Conservation (phyloP, 2,888 invertebrate genomes). For the Odontothrips loti region DNA sequence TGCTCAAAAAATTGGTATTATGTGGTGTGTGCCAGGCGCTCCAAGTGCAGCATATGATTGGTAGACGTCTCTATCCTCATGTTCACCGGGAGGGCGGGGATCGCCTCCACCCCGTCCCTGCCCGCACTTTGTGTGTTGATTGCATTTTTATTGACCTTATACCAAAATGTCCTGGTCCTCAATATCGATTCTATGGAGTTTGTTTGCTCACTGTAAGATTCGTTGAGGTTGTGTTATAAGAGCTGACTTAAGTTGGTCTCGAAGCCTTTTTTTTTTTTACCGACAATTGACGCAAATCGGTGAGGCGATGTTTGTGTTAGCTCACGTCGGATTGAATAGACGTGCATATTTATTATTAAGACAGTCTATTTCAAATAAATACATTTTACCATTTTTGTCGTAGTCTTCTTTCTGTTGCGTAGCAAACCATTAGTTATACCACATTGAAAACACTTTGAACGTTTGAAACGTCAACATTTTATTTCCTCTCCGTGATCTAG, state of each 20-base stretch:
- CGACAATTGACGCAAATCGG: background rate
- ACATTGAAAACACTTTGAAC: no score
- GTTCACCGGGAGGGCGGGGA: background rate
- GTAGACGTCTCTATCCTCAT: background rate
- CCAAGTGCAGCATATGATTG: background rate
- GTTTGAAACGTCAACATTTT: no score
- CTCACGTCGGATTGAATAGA: background rate
- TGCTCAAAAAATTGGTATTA: background rate
- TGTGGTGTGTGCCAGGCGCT: background rate
- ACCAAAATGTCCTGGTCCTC: background rate
- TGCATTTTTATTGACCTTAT: background rate
- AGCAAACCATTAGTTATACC: no score
- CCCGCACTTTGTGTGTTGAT: background rate
- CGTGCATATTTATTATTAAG: background rate
- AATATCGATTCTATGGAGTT: background rate
- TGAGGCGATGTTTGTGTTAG: background rate
- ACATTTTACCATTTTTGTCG: background rate
- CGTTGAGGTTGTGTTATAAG: background rate
- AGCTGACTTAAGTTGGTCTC: background rate
- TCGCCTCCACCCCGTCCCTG: background rate
- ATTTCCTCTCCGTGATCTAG: no score
- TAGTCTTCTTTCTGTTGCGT: background rate
- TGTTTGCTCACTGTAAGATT: constrained; percentile 7
- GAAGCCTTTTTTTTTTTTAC: background rate
- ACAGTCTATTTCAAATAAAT: constrained; percentile 6